A percentile compares a stretch with the other conserved stretches of the same genome.
These are phyloP conservation scores for Drosophila tropicalis DNA, from an alignment of 1,140 invertebrate species.

Conservation along the genomic window DNA sequence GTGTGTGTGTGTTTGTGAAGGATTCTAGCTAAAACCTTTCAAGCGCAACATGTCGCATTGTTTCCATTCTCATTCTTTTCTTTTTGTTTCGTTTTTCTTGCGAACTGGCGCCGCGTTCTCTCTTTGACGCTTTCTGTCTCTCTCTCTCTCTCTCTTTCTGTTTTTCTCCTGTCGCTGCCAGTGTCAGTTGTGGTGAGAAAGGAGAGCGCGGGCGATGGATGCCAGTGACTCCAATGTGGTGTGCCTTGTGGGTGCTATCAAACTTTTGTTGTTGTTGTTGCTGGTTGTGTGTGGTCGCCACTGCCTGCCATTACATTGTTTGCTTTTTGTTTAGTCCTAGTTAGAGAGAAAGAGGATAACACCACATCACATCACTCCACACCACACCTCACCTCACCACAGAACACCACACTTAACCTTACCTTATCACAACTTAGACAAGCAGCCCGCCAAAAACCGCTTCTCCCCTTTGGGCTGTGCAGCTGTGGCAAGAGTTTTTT, in stretches of 20 bases:
- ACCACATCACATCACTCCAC: not conserved
- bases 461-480: conserved; percentile 28
- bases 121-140: too few species aligned
- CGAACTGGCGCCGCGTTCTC: conserved; percentile 18
- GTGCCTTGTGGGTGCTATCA: conserved; percentile 32
- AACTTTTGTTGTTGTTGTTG: conserved; percentile 44
- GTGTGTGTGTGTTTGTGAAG: conserved; percentile 16
- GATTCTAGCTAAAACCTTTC: conserved; percentile 54
- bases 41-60: conserved; percentile 78
- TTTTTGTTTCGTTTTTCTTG: conserved; percentile 8
- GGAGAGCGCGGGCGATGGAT: not conserved
- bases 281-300: conserved; percentile 56
- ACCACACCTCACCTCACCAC: conserved; percentile 11
- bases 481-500: conserved; percentile 46
- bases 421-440: conserved; percentile 10
- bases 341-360: conserved; percentile 38
- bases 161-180: conserved; percentile 18
- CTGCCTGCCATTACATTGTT: conserved; percentile 75
- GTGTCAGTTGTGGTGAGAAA: conserved; percentile 11
- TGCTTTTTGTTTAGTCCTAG: conserved; percentile 66
- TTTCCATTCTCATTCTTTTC: conserved; percentile 50
- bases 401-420: not conserved
- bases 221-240: conserved; percentile 32
- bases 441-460: conserved; percentile 2
- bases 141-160: too few species aligned